Evolutionary conservation across 2,797 vertebrate genomes (phyloP).

Genomic region (Lepus townsendii): DNA sequence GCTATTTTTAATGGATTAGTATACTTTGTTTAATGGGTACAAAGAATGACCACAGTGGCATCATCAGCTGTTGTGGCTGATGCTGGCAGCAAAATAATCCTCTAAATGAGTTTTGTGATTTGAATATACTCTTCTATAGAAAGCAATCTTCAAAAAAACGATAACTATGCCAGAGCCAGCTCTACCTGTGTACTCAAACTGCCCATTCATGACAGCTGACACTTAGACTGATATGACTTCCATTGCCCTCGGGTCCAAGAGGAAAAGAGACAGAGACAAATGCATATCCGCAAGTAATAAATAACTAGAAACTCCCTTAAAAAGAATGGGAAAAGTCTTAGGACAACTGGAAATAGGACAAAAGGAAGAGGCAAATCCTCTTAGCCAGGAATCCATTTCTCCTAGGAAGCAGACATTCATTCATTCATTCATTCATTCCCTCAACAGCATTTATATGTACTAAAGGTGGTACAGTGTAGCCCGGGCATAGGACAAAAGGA

Average conservation of each 20-base stretch:
- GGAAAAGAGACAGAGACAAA: slow-evolving; percentile 43
- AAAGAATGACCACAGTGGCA: slow-evolving; percentile 61
- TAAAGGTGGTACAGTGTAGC: neutral
- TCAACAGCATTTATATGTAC: neutral
- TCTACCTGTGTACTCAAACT: neutral
- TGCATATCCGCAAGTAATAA: neutral
- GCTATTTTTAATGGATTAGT: slow-evolving; percentile 75
- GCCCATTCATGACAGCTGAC: neutral
- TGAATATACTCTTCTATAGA: slow-evolving; percentile 50
- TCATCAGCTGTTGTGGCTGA: slow-evolving; percentile 59
- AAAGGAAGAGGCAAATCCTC: neutral
- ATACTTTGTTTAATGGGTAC: slow-evolving; percentile 39
- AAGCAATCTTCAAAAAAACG: slow-evolving; percentile 61
- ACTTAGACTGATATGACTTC: slow-evolving; percentile 48
- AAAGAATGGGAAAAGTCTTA: neutral
- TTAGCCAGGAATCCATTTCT: neutral
- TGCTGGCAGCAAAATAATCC: slow-evolving; percentile 74
- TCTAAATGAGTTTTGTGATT: slow-evolving; percentile 77
- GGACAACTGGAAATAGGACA: neutral
- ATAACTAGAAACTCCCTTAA: slow-evolving; percentile 18
- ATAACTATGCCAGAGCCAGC: neutral
- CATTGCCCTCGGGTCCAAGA: neutral
- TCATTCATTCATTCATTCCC: neutral
- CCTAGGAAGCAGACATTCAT: neutral
- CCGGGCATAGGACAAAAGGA: neutral